Evolutionary conservation across 2,113 vertebrate species (phyloP).

Genomic region (human): DNA sequence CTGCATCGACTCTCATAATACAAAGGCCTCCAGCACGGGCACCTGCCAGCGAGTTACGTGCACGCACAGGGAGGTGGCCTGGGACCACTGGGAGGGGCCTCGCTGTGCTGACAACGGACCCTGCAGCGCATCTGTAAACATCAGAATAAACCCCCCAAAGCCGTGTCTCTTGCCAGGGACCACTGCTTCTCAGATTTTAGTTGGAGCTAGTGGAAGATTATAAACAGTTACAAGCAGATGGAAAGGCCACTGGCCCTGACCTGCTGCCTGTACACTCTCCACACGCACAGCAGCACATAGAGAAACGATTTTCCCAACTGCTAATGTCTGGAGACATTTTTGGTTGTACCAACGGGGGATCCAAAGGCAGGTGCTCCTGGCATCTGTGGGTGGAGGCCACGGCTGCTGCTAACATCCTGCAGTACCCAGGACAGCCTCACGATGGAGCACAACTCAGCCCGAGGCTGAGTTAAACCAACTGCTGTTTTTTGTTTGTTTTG

Average conservation of each 20-base stretch:
- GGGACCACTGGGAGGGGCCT: background rate
- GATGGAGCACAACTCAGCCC: background rate
- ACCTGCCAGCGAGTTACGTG: rapidly evolving
- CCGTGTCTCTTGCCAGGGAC: background rate
- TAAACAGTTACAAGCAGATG: background rate
- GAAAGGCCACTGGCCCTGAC: too few species aligned
- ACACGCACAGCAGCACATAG: background rate
- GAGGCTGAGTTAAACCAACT: background rate
- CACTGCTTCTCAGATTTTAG: background rate
- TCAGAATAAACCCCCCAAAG: background rate
- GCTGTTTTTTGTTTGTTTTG: too few species aligned
- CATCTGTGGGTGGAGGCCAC: background rate
- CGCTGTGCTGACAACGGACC: rapidly evolving
- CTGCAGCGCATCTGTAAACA: background rate
- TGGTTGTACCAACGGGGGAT: background rate
- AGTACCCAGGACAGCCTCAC: rapidly evolving
- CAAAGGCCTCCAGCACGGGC: background rate
- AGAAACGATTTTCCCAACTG: background rate
- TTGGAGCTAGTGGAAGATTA: background rate
- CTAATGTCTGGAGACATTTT: background rate
- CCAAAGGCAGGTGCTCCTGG: background rate
- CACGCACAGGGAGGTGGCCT: background rate
- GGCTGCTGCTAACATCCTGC: background rate
- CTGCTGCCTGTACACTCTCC: background rate
- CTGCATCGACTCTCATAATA: rapidly evolving